Evolutionary conservation across 1,140 invertebrate genomes (phyloP).

Genomic region (Chlorops oryzae): DNA sequence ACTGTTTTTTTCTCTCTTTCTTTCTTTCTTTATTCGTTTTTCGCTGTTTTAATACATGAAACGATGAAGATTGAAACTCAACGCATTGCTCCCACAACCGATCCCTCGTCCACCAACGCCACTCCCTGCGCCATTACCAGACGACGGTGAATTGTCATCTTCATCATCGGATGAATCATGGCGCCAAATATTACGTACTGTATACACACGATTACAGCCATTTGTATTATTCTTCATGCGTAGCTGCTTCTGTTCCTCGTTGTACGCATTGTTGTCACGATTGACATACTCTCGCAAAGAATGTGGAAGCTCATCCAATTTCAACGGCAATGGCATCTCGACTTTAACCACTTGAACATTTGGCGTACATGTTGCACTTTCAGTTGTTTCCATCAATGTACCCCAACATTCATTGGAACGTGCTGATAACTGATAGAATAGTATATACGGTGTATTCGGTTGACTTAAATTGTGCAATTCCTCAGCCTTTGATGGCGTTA

Average conservation of each 20-base stretch:
- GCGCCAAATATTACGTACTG: neutral
- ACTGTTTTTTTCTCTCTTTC: neutral
- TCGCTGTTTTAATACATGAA: slow-evolving; percentile 25
- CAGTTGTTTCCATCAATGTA: too few species aligned
- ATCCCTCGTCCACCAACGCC: too few species aligned
- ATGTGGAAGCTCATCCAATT: slow-evolving; percentile 34
- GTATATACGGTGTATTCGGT: slow-evolving; percentile 74
- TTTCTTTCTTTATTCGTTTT: neutral
- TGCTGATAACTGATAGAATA: slow-evolving; percentile 61
- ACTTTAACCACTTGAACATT: slow-evolving; percentile 27
- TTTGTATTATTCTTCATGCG: slow-evolving; percentile 18
- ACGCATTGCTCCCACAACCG: slow-evolving; percentile 38
- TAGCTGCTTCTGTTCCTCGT: slow-evolving; percentile 29
- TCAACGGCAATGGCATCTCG: slow-evolving; percentile 24
- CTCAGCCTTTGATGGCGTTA: slow-evolving; percentile 56
- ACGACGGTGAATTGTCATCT: slow-evolving; percentile 30
- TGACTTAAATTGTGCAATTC: slow-evolving; percentile 59
- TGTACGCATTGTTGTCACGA: slow-evolving; percentile 35
- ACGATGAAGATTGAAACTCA: slow-evolving; percentile 41
- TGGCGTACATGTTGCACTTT: slow-evolving; percentile 15
- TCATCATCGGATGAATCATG: slow-evolving; percentile 33
- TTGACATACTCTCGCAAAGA: slow-evolving; percentile 34
- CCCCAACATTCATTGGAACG: slow-evolving; percentile 34
- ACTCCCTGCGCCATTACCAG: too few species aligned
- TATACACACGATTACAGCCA: slow-evolving; percentile 11